A percentile compares a stretch with the other conserved stretches of the same genome.
phyloP scores from a whole-genome alignment of 2,113 vertebrate genomes.

The Motacilla tschutschensis region DNA sequence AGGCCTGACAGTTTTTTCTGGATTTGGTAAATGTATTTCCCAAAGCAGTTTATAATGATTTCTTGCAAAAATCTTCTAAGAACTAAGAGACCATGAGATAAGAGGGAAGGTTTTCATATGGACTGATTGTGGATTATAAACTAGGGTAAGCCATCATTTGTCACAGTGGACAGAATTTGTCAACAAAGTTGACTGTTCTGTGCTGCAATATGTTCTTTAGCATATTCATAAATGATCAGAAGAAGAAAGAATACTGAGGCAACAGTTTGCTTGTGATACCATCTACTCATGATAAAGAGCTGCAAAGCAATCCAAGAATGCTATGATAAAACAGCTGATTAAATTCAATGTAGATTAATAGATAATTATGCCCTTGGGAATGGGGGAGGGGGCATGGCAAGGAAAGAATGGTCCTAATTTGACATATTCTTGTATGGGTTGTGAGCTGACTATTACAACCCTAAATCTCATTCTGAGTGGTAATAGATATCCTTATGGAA shows the following conservation, averaged over 20 bases:
- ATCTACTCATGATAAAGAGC: neutral
- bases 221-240: neutral
- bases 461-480: conserved; percentile 34
- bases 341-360: conserved; percentile 25
- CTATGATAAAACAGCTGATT: conserved; percentile 35
- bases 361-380: neutral
- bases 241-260: neutral
- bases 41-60: neutral
- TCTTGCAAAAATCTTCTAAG: neutral
- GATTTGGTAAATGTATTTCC: neutral
- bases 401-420: conserved; percentile 22
- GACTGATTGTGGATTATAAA: neutral
- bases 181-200: neutral
- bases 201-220: neutral
- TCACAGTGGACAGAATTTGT: neutral
- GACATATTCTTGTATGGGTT: neutral
- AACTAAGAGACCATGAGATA: neutral
- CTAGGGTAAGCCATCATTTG: neutral
- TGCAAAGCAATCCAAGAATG: conserved; percentile 10
- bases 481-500: conserved; percentile 49
- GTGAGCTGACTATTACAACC: conserved; percentile 7
- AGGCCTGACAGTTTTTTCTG: neutral
- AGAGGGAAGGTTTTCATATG: neutral
- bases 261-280: neutral
- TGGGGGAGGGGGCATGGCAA: accelerated